Evolutionary conservation across 2,113 vertebrate species (phyloP), one percentile per base, ranked within the genome.

Genomic region (Scortum barcoo): DNA sequence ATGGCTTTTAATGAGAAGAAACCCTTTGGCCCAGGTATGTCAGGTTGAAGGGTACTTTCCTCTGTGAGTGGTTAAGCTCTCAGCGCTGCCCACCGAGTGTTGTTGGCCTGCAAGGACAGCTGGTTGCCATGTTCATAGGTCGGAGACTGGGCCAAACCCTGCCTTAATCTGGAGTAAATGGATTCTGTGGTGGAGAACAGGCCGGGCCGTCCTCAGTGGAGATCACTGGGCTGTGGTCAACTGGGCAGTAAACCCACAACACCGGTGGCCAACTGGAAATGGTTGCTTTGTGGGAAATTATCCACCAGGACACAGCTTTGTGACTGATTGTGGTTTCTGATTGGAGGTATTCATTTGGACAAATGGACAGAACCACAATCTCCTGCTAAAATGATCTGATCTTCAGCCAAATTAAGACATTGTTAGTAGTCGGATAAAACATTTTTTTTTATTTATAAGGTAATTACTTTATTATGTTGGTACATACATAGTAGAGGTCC

Each of bases 91-190:
- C 54, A 44, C 60, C 9, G 40, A 73, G 76, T 24, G 54, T 63
- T 61, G 51, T 60, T 42, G 75, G 54, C 77, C 65, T 50, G 50
- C 67, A 38, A 74, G 83, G 51, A 76, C 73, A 82, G 85, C 84
- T 79, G 80, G 68, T 69, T 13, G 13, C 60, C 78, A 72, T 84
- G 69, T 83, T 79, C 70, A 38, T 68, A 50, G 80, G 78, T 77
- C 50, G 13, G 67, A 68, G 33, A 54, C 33, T 73, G 85, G 70
- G 76, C 78, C 73, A 72, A 89, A 84, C 67, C 26, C 68, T 65
- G 38, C 46, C 38, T 86, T 87, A 88, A 89, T 95, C 87, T 85
- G 76, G 84, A 87, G 80, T 75, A 89, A 94, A 91, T 86, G 48
- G 83, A 87, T 84, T 89, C 70, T 88, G 65, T 69, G 38, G 50